Evolutionary conservation across 2,888 invertebrate species (phyloP).

Genomic region (Scotopteryx bipunctaria): DNA sequence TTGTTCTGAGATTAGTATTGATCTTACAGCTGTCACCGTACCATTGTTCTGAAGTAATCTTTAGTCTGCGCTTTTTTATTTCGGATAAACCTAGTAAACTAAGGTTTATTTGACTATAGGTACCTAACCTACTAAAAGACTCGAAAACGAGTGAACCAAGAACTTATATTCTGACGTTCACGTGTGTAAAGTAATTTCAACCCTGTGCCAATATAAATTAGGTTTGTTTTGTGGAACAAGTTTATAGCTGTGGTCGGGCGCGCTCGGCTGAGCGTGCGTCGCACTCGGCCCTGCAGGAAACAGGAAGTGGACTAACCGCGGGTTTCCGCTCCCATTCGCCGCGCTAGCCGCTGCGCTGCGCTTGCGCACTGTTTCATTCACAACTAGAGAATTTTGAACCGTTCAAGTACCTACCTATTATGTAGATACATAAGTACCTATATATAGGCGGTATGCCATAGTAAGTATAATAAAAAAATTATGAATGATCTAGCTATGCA

Average conservation of each 20-base stretch:
- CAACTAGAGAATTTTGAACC: too few relatives aligned
- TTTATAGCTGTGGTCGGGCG: conserved; percentile 49
- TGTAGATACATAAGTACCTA: too few relatives aligned
- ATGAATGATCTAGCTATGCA: too few relatives aligned
- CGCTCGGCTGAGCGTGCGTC: conserved; percentile 72
- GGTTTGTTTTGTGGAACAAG: conserved; percentile 9
- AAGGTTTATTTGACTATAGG: too few relatives aligned
- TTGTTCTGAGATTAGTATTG: too few relatives aligned
- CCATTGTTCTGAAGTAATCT: too few relatives aligned
- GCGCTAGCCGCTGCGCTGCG: conserved; percentile 58
- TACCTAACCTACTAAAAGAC: background rate
- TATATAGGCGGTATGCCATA: too few relatives aligned
- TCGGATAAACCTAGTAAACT: too few relatives aligned
- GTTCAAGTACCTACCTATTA: too few relatives aligned
- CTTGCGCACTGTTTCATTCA: conserved; percentile 77
- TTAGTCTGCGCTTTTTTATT: too few relatives aligned
- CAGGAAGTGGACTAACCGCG: conserved; percentile 84
- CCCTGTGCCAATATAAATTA: background rate
- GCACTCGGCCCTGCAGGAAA: conserved; percentile 79
- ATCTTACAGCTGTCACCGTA: too few relatives aligned
- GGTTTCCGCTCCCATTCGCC: conserved; percentile 81
- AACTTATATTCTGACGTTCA: background rate
- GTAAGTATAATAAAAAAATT: too few relatives aligned
- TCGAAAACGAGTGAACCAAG: background rate
- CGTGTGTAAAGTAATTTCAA: background rate